Base-by-base conservation (phyloP, 2,888 invertebrate species). In the Aleiodes alternator region DNA sequence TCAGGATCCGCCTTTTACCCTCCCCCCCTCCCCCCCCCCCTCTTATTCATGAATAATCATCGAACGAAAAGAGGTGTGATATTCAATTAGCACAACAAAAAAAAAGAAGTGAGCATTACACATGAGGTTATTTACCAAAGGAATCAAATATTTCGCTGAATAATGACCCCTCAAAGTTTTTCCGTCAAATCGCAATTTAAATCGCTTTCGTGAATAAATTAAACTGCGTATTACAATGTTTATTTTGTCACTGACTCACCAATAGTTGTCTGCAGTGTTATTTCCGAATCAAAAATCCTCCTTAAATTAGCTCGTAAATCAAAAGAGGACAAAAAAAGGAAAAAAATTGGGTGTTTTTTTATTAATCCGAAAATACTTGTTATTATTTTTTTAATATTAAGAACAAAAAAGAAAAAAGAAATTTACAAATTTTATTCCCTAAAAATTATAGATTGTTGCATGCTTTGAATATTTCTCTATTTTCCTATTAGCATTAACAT, bases 141-240 rank as follows among this genome's bases (percentile, higher is more conserved):
- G 43, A 43, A 64, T 61, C 38, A 23, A 4, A 43, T 23, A 43
- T 48, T 38, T 61, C 14, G 61, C 43, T 61, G 61, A 61, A 61
- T 61, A 43, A 43, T 61, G 23, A 43, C 4, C 34, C 31, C 14
- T 0, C 14, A 38, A 16, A 7, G n/a, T 7, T 14, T 43, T 43
- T 16, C 9, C n/a, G 43, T 61, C 61, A 43, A 61, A 61, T 43
- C 14, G 61, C 38, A 38, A 61, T 61, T 61, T 14, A 38, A 64
- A 64, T 43, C 64, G 48, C 64, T 2, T 16, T 9, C 16, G 48
- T 64, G 64, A 23, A 64, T 64, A 64, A 64, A 64, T 43, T 43
- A 64, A 48, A 43, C 48, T 23, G 43, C 23, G 16, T 9, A 43
- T 43, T 43, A 23, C 43, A 23, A 29, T 64, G 8, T 64, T 64